Evolutionary conservation across 2,113 vertebrate species (phyloP).

Genomic region (Festucalex cinctus): DNA sequence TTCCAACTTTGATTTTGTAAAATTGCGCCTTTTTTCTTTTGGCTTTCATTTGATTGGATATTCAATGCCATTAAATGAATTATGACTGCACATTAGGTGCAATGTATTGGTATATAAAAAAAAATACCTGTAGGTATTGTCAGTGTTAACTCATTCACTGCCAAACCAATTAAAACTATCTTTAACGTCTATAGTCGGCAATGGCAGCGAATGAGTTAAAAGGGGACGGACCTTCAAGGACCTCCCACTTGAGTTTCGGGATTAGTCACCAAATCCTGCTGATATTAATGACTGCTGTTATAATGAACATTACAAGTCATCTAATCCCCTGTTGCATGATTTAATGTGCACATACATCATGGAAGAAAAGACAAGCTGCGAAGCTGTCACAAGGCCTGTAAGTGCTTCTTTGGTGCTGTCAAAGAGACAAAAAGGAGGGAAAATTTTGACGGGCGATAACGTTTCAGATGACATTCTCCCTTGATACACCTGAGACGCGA

Average conservation of each 20-base stretch:
- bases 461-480: slow-evolving; percentile 75
- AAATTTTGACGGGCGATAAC: slow-evolving; percentile 64
- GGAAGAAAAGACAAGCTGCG: slow-evolving; percentile 53
- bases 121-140: background rate
- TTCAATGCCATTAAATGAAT: background rate
- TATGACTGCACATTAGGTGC: background rate
- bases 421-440: slow-evolving; percentile 59
- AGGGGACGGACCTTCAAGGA: slow-evolving; percentile 12
- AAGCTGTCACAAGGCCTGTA: slow-evolving; percentile 49
- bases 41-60: background rate
- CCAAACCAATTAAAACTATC: no score
- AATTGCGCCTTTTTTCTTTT: no score
- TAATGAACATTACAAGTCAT: slow-evolving; percentile 65
- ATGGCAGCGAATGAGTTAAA: no score
- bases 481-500: slow-evolving; percentile 71
- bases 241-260: slow-evolving; percentile 35
- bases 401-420: slow-evolving; percentile 65
- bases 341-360: slow-evolving; percentile 67
- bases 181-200: no score
- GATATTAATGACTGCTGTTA: slow-evolving; percentile 62
- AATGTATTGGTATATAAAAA: background rate
- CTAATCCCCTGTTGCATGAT: slow-evolving; percentile 58
- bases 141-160: no score
- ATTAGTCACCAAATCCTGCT: slow-evolving; percentile 68
- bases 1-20: no score